phyloP scores from a whole-genome alignment of 2,113 vertebrate species.

The Corythornis vintsioides region DNA sequence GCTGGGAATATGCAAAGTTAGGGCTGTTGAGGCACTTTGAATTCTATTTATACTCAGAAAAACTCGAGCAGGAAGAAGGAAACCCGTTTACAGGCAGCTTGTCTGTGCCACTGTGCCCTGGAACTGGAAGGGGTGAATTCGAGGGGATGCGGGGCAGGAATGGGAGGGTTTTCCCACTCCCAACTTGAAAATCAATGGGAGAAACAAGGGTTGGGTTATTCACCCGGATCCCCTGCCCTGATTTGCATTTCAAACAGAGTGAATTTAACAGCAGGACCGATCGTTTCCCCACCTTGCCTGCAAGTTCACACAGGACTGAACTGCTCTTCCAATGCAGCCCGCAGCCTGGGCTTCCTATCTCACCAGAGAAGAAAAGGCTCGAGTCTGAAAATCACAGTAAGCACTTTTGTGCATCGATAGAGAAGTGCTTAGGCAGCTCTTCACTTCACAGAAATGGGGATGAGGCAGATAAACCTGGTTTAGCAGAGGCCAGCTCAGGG shows the following conservation, averaged over 20 bases:
- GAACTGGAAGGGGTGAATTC: not conserved
- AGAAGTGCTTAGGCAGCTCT: not conserved
- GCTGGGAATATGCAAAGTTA: not conserved
- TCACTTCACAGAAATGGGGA: not conserved
- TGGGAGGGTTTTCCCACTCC: not conserved
- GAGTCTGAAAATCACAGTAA: not conserved
- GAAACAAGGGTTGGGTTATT: not conserved
- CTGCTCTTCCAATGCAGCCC: not conserved
- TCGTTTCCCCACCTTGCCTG: not conserved
- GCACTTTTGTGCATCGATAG: not conserved
- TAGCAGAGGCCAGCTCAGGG: not conserved
- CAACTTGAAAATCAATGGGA: not conserved
- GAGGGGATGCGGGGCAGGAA: not conserved
- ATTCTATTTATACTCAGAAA: not conserved
- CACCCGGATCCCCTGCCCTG: not conserved
- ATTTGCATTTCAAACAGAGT: not conserved
- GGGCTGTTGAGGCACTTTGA: not conserved
- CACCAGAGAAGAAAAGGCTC: not conserved
- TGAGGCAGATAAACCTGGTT: not conserved
- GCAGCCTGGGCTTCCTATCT: not conserved
- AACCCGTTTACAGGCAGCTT: not conserved
- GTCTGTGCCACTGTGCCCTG: not conserved
- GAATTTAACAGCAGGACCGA: not conserved
- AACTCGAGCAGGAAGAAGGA: not conserved
- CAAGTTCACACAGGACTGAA: not conserved